Conservation (phyloP, 2,113 vertebrate genomes). For the Hirundichthys speculiger region DNA sequence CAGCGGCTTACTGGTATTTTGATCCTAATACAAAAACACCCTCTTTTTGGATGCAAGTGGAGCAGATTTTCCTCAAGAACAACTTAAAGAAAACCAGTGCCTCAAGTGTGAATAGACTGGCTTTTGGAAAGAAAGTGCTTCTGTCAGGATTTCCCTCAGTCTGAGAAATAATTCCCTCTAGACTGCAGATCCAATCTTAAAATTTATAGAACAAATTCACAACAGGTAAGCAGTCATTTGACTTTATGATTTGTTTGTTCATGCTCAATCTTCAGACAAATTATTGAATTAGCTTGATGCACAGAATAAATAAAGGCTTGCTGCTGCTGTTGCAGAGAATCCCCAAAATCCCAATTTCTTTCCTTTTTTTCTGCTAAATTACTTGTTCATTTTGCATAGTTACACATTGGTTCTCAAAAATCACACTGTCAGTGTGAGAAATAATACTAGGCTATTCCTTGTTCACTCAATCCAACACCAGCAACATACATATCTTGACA, state of each 20-base stretch:
- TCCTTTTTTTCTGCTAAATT: slow-evolving; percentile 23
- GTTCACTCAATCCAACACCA: not conserved
- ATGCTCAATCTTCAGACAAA: slow-evolving; percentile 36
- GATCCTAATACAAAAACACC: slow-evolving; percentile 28
- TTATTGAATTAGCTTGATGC: slow-evolving; percentile 43
- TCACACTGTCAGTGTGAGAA: slow-evolving; percentile 10
- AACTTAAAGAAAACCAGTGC: slow-evolving; percentile 38
- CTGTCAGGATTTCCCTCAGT: slow-evolving; percentile 9
- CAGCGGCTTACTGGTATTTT: slow-evolving; percentile 33
- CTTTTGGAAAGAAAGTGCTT: slow-evolving; percentile 40
- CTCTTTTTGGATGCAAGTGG: slow-evolving; percentile 31
- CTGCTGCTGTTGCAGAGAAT: slow-evolving; percentile 41
- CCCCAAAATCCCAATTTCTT: slow-evolving; percentile 38
- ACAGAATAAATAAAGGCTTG: slow-evolving; percentile 44
- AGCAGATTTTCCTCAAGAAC: slow-evolving; percentile 48
- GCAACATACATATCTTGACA: not conserved
- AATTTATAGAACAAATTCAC: slow-evolving; percentile 44
- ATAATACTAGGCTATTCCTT: not conserved
- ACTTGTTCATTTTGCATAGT: not conserved
- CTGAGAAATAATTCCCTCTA: slow-evolving; percentile 28
- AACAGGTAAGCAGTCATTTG: slow-evolving; percentile 33
- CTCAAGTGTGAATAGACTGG: slow-evolving; percentile 45
- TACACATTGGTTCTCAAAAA: not conserved
- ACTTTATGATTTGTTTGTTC: slow-evolving; percentile 56
- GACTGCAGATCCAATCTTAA: slow-evolving; percentile 38